Evolutionary conservation across 2,113 vertebrate genomes (phyloP), one percentile per base, ranked within the genome.

Genomic region (Brachyhypopomus gauderio): DNA sequence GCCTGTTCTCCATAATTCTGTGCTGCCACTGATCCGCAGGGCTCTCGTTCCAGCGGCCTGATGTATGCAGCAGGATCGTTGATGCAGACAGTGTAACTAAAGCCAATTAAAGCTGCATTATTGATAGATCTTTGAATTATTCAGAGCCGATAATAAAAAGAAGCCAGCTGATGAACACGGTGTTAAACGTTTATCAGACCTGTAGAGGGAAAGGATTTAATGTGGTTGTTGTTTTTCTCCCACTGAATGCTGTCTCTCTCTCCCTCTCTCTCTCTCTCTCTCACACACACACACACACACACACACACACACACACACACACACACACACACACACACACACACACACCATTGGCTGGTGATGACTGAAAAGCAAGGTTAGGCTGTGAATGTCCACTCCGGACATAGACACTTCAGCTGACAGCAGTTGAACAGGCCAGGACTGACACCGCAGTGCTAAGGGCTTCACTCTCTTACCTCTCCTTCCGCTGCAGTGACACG

Each of bases 71-170:
- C 41, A n/a, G 45, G 27, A 60, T 59, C 16, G 62, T 55, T 34
- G 34, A 63, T 70, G 75, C 79, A 82, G 71, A 60, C 75, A 55
- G 79, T 85, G 75, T 85, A 85, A 69, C 75, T 81, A 81, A 59
- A 85, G 79, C 75, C 82, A 82, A 85, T 85, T 85, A 85, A 82
- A 78, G 83, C 70, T 85, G 83, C 70, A 85, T 85, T 85, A 85
- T 85, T 79, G 70, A 82, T 85, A 75, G 79, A 78, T 78, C 56
- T 12, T 41, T 85, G 20, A 82, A 85, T 85, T 70, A 85, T 85
- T 85, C 64, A 82, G 71, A 55, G 59, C 71, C 48, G 75, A 81
- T 85, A 75, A 78, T 85, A 75, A 81, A 82, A 78, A 30, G 60
- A 56, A 82, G 75, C 70, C 52, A 55, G 56, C 63, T 78, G 79